phyloP scores from a whole-genome alignment of 2,113 vertebrate genomes.

The Melozone crissalis region DNA sequence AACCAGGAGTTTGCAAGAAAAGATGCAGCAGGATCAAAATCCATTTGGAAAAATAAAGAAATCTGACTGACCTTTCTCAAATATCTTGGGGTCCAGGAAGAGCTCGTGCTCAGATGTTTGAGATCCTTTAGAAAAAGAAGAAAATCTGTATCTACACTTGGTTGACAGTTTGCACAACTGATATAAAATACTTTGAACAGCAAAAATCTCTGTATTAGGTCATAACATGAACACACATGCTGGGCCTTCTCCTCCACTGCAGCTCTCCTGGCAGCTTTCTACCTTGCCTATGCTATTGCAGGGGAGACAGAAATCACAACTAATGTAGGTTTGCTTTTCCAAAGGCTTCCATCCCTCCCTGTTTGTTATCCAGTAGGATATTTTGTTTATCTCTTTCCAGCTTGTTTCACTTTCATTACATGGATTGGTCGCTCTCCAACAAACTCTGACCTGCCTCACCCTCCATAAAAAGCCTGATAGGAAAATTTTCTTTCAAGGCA shows the following conservation, averaged over 20 bases:
- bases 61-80: constrained; percentile 79
- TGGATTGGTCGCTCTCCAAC: background rate
- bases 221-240: background rate
- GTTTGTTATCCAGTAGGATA: background rate
- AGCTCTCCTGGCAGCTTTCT: background rate
- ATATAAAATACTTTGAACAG: background rate
- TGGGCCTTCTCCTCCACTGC: background rate
- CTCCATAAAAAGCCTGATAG: background rate
- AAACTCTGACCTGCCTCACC: background rate
- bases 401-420: background rate
- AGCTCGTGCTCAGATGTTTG: constrained; percentile 81
- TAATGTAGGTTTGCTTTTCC: background rate
- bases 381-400: background rate
- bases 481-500: background rate
- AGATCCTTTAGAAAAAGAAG: constrained; percentile 69
- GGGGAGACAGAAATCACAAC: background rate
- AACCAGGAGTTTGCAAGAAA: background rate
- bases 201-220: background rate
- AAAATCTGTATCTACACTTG: background rate
- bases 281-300: background rate
- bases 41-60: background rate
- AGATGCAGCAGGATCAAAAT: background rate
- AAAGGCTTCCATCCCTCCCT: background rate
- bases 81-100: constrained; percentile 81
- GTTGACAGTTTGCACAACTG: background rate